Base-by-base conservation (phyloP, 2,888 invertebrate species). In the Galerucella calmariensis region DNA sequence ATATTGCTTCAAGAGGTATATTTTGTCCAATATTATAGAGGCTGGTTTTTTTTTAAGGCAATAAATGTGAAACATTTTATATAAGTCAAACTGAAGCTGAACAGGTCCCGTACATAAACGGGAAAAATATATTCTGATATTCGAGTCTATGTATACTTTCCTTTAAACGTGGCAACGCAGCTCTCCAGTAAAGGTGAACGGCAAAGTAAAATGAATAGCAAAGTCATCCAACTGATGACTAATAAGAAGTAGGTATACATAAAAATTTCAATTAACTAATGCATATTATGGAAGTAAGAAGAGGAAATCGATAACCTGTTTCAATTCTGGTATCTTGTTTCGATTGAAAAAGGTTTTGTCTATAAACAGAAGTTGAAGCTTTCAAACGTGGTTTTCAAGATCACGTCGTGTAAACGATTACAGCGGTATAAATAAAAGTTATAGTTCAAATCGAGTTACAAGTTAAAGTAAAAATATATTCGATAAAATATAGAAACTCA, bases 241-340 rank as follows among this genome's bases (percentile, higher is more conserved):
- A 56, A 56, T 56, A 56, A 16, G 56, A 56, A 41, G 35, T 35
- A 35, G 9, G 10, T 56, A 16, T 56, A 16, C 16, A 56, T 56
- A n/a, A 56, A 56, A 56, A 56, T 56, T 56, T 56, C 16, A 56
- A 56, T 56, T 56, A 56, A 56, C 20, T 56, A 20, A 56, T 56
- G 56, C 56, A 56, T 56, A 20, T 56, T 3, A 56, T 56, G 16
- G 20, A n/a, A 16, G 8, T 56, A n/a, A 51, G 51, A 51, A 51
- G 2, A n/a, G 51, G 12, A 51, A n/a, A 51, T 51, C 51, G n/a
- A 51, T 51, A 51, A n/a, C 14, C 6, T 14, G 51, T 51, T 51
- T 51, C n/a, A n/a, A n/a, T 48, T 48, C 14, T 48, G 5, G 48
- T 51, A 51, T n/a, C 14, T 14, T 8, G 14, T 51, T n/a, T 51